These are phyloP conservation scores for Pachydiplax longipennis DNA, from an alignment of 2,888 invertebrate species.

Conservation along the genomic window DNA sequence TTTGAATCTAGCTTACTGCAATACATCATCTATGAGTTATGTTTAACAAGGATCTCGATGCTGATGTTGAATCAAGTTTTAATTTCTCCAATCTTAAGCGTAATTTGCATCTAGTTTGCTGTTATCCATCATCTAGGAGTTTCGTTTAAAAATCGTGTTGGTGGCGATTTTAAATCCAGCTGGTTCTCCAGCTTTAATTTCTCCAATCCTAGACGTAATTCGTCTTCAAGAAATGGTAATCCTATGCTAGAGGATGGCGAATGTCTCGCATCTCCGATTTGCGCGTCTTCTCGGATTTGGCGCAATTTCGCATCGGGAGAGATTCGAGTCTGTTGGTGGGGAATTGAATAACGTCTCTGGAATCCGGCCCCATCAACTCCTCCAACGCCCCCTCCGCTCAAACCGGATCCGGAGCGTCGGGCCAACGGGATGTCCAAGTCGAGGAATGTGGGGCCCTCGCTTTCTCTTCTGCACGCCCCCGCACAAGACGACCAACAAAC, in stretches of 20 bases:
- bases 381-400: background rate
- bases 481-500: background rate
- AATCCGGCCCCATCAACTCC: conserved; percentile 7
- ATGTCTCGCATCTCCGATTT: background rate
- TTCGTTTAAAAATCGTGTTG: too few species aligned
- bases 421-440: conserved; percentile 29
- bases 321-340: background rate
- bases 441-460: background rate
- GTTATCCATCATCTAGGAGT: too few species aligned
- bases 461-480: background rate
- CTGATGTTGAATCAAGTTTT: too few species aligned
- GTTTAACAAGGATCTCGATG: too few species aligned
- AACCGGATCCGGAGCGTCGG: conserved; percentile 29
- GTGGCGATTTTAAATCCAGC: too few species aligned
- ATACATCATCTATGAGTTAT: too few species aligned
- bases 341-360: conserved; percentile 39
- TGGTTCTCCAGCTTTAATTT: too few species aligned
- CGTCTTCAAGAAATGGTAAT: background rate
- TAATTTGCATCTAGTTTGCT: too few species aligned
- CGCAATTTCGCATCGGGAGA: background rate
- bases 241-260: background rate
- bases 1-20: too few species aligned
- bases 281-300: background rate
- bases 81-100: too few species aligned
- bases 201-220: background rate